Percentiles rank a stretch among this genome's conserved stretches.
These are phyloP conservation scores for Ispidina picta DNA, from an alignment of 2,797 vertebrate genomes.

Conservation along the genomic window DNA sequence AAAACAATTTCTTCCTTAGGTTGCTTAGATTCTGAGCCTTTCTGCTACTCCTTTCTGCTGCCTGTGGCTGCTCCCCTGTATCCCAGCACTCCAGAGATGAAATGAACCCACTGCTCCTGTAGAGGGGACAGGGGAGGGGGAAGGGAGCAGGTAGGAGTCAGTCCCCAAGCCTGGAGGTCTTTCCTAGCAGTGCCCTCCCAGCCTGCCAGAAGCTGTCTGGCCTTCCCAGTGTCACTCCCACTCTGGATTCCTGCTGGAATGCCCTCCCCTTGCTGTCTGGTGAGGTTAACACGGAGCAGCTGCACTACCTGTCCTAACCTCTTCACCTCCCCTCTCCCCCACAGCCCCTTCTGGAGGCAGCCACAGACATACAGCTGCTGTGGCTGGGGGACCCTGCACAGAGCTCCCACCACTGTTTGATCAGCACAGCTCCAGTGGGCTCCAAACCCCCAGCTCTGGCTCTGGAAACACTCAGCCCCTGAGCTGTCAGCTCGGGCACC, in stretches of 20 bases:
- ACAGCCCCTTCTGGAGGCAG: neutral
- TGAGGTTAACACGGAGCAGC: conserved; percentile 2
- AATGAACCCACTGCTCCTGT: neutral
- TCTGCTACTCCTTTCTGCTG: neutral
- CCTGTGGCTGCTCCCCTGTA: neutral
- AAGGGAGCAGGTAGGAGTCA: neutral
- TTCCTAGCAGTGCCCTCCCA: neutral
- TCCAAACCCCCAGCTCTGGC: neutral
- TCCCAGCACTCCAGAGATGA: neutral
- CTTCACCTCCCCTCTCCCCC: neutral
- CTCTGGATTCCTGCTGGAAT: conserved; percentile 46
- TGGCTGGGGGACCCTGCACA: neutral
- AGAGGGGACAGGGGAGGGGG: neutral
- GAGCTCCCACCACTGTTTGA: neutral
- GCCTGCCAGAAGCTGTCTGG: conserved; percentile 7
- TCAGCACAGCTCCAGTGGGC: conserved; percentile 18
- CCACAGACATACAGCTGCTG: conserved; percentile 4
- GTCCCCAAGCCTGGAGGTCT: neutral
- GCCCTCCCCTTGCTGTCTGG: neutral
- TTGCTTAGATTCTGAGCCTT: neutral
- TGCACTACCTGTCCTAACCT: conserved; percentile 17
- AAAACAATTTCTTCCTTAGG: neutral
- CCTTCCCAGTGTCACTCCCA: conserved; percentile 5
- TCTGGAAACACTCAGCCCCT: conserved; percentile 24
- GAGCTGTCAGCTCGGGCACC: neutral